A percentile compares a stretch with the other conserved stretches of the same genome.
Conservation (phyloP, 64 coral and sea anemone species). For the Montipora sp. region DNA sequence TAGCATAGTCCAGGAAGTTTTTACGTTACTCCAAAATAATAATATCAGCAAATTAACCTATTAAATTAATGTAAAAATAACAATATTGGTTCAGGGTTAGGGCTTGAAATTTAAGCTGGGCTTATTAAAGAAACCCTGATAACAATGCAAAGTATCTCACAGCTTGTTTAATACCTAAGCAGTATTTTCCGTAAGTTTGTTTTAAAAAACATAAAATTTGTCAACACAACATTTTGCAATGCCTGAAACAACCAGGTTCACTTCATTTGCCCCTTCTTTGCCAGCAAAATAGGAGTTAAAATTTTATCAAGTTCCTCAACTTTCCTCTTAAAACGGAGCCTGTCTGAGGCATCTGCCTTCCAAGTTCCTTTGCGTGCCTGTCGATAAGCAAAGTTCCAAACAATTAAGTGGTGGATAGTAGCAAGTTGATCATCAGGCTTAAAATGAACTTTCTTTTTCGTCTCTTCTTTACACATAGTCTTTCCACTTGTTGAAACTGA, state of each 20-base stretch:
- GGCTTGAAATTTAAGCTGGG: too few species aligned
- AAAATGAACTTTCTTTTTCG: conserved; percentile 57
- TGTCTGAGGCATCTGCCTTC: conserved; percentile 33
- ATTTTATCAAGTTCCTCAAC: conserved; percentile 50
- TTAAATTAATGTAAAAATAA: too few species aligned
- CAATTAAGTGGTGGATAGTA: conserved; percentile 32
- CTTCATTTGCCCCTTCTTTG: neutral
- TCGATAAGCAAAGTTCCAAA: conserved; percentile 61
- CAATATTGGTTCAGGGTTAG: too few species aligned
- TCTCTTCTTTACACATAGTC: neutral
- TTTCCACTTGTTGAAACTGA: neutral
- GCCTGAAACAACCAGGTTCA: neutral
- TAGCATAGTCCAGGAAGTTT: too few species aligned
- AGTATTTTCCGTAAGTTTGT: too few species aligned
- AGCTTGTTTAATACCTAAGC: too few species aligned
- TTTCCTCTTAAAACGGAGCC: conserved; percentile 49
- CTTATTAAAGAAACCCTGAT: too few species aligned
- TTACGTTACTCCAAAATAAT: too few species aligned
- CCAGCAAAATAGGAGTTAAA: conserved; percentile 58
- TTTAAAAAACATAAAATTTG: too few species aligned
- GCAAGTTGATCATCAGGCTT: conserved; percentile 39
- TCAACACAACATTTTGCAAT: too few species aligned
- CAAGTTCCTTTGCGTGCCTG: conserved; percentile 66
- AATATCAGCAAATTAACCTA: too few species aligned
- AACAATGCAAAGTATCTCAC: too few species aligned